These are phyloP conservation scores for Cynopterus brachyotis DNA, from an alignment of 2,113 vertebrate genomes.

Conservation along the genomic window DNA sequence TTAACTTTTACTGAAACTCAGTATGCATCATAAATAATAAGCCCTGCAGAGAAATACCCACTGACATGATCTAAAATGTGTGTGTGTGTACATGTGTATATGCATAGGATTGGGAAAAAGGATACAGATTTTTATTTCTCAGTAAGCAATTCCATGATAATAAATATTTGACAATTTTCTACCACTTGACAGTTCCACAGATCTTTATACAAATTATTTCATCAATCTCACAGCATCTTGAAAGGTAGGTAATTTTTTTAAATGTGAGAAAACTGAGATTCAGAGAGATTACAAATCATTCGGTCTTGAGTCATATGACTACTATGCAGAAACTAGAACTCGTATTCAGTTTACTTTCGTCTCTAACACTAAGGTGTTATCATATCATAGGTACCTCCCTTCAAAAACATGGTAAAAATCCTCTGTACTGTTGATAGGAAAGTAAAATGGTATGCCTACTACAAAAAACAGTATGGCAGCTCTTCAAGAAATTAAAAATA, in stretches of 20 bases:
- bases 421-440: neutral
- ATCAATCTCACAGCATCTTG: neutral
- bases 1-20: constrained; percentile 15
- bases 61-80: neutral
- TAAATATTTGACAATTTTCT: neutral
- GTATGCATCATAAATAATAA: neutral
- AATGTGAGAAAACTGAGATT: neutral
- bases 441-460: neutral
- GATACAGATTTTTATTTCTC: neutral
- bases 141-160: neutral
- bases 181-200: neutral
- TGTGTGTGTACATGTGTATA: neutral
- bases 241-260: neutral
- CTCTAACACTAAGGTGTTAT: neutral
- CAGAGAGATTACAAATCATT: neutral
- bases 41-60: neutral
- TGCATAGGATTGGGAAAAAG: neutral
- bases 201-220: neutral
- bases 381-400: neutral
- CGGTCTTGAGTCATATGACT: neutral
- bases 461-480: neutral
- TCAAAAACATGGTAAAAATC: neutral
- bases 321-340: neutral
- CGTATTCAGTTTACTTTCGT: neutral
- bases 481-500: neutral